Conservation (phyloP, 2,113 vertebrate genomes). For the Tichodroma muraria region DNA sequence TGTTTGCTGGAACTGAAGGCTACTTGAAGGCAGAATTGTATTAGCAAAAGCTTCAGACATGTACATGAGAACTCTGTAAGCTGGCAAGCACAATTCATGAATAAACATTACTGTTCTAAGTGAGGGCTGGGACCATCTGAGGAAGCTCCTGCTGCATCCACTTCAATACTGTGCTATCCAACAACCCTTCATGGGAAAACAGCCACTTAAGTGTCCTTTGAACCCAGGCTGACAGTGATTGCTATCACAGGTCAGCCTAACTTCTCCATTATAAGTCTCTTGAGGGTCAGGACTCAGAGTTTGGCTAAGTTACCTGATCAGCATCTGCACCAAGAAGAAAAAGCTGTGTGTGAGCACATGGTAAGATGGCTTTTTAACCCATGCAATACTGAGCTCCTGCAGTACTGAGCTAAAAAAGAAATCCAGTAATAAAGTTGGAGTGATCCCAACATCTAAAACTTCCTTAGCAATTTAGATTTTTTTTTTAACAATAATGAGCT, state of each 20-base stretch:
- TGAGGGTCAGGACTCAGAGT: background rate
- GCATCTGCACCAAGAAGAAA: background rate
- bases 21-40: background rate
- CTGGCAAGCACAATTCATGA: background rate
- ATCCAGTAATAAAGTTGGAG: background rate
- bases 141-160: background rate
- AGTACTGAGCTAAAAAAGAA: background rate
- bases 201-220: background rate
- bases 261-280: background rate
- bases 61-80: background rate
- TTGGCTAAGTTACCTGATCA: background rate
- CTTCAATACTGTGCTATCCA: background rate
- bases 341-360: background rate
- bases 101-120: background rate
- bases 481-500: background rate
- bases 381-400: background rate
- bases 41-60: background rate
- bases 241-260: background rate
- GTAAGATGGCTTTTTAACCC: background rate
- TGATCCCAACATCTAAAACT: background rate
- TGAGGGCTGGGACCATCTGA: background rate
- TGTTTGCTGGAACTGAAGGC: background rate
- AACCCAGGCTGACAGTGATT: background rate
- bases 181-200: background rate
- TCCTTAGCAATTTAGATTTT: background rate